Evolutionary conservation across 2,113 vertebrate genomes (phyloP).

Genomic region (Rallus limicola): DNA sequence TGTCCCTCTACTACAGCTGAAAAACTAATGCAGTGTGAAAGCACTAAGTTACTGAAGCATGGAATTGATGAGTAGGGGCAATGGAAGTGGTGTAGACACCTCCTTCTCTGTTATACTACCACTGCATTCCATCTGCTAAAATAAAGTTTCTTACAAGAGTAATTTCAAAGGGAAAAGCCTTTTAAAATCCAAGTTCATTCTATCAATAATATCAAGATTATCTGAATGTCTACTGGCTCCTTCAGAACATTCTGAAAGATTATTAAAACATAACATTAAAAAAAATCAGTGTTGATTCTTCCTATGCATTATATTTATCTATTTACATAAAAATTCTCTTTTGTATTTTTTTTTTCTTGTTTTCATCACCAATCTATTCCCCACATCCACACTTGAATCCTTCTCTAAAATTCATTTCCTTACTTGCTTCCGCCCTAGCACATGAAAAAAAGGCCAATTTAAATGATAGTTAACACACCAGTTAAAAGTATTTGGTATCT

Average conservation of each 20-base stretch:
- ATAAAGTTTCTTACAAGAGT: background rate
- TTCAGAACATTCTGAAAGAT: background rate
- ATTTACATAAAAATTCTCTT: background rate
- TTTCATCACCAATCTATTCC: background rate
- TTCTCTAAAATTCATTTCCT: background rate
- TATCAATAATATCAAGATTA: background rate
- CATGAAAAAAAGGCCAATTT: background rate
- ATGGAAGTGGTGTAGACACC: fast-evolving
- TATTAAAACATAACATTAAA: background rate
- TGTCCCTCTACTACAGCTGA: too few relatives aligned
- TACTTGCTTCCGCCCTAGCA: background rate
- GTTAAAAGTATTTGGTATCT: background rate
- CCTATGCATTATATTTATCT: background rate
- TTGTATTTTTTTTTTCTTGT: background rate
- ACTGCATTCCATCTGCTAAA: background rate
- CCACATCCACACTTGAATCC: background rate
- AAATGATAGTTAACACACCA: background rate
- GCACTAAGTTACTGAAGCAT: background rate
- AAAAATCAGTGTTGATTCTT: background rate
- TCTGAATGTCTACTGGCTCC: background rate
- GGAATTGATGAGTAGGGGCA: background rate
- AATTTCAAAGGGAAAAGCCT: background rate
- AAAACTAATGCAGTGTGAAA: too few relatives aligned
- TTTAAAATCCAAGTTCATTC: background rate
- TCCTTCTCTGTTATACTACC: background rate